Evolutionary conservation across 2,888 invertebrate genomes (phyloP), one percentile per base, ranked within the genome.

Genomic region (Dendrolimus houi): DNA sequence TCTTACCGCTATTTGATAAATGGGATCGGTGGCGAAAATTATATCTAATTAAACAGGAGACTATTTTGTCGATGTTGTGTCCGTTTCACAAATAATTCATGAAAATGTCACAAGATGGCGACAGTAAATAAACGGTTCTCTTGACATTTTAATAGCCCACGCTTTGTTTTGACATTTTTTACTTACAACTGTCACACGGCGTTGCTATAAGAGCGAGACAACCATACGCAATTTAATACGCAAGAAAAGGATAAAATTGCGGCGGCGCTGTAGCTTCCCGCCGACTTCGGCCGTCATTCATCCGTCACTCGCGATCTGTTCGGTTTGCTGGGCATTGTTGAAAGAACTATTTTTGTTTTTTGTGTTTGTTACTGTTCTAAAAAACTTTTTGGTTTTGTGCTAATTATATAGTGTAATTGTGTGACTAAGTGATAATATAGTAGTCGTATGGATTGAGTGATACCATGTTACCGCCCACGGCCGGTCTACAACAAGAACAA

Each of bases 381-480:
- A 55, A 63, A 59, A 60, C 58, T 63, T 62, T 61, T 61, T 64
- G 59, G 63, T 63, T 67, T 60, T 67, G 58, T 60, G 67, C 67
- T 65, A 59, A 73, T 64, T 65, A 68, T 68, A 56, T 62, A 58
- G 65, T 71, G 67, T 73, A 62, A 73, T 68, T 60, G 66, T 71
- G 77, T 77, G 75, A 77, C 72, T 71, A 58, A 73, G 77, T 65
- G 63, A 63, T 72, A 73, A 72, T 57, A 66, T 69, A 70, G 70
- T 77, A 70, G 77, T 79, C 81, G 67, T 74, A 87, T 88, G 87
- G 84, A 85, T 85, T 87, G 79, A 86, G 78, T 83, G 80, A 67
- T 57, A 88, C 79, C 77, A 89, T 89, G 89, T 81, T 89, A 83
- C 87, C 88, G 77, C 89, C 88, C 79, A 81, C 85, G 83, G 85